phyloP scores from a whole-genome alignment of 2,797 vertebrate species.

The Eleutherodactylus coqui region DNA sequence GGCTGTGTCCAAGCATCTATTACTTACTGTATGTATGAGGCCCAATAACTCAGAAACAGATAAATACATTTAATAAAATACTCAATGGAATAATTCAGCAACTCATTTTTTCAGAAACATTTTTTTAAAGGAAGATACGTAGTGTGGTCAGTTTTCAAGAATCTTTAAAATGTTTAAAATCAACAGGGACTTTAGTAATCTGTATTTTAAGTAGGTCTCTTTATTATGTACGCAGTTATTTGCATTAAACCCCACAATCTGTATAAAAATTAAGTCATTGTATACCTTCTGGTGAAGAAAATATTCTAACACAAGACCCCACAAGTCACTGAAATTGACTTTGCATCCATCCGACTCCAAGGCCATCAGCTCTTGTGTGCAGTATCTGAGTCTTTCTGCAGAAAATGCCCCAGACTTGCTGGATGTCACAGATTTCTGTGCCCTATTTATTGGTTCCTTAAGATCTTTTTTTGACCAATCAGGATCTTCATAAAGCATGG shows the following conservation, averaged over 20 bases:
- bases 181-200: background rate
- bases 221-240: background rate
- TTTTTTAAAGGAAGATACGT: too few species aligned
- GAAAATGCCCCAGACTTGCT: constrained; percentile 75
- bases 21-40: too few species aligned
- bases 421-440: constrained; percentile 68
- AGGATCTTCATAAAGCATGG: constrained; percentile 75
- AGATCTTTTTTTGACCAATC: constrained; percentile 76
- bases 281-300: constrained; percentile 77
- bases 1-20: background rate
- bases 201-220: background rate
- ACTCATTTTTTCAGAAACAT: too few species aligned
- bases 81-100: too few species aligned
- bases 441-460: constrained; percentile 67
- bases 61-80: too few species aligned
- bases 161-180: background rate
- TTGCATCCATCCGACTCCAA: constrained; percentile 68
- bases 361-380: constrained; percentile 71
- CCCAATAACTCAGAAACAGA: too few species aligned
- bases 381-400: constrained; percentile 73
- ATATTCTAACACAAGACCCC: constrained; percentile 80
- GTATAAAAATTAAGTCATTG: background rate
- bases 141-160: too few species aligned
- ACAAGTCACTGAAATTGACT: constrained; percentile 74
- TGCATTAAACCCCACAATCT: background rate